Evolutionary conservation across 1,140 invertebrate genomes (phyloP).

Genomic region (Aphaenogaster rudis): DNA sequence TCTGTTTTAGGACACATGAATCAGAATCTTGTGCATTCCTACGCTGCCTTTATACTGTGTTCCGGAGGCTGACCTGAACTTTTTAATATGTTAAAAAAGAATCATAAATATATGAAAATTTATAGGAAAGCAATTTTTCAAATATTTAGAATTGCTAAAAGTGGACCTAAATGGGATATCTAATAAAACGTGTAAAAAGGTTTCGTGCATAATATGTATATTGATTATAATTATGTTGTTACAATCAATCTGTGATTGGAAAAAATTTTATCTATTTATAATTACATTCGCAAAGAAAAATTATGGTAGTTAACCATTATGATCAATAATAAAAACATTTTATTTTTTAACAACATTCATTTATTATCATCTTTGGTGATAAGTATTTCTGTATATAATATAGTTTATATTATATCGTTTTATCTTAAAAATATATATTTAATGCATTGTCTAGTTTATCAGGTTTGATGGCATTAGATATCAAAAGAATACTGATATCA

Average conservation of each 20-base stretch:
- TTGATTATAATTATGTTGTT: conserved; percentile 50
- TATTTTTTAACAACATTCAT: conserved; percentile 67
- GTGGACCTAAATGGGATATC: not conserved
- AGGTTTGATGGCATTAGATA: not conserved
- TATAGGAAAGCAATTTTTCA: conserved; percentile 30
- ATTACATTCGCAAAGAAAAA: conserved; percentile 45
- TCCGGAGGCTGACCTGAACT: conserved; percentile 54
- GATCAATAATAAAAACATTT: conserved; percentile 58
- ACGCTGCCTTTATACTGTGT: conserved; percentile 80
- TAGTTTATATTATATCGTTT: conserved; percentile 40
- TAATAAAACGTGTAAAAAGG: conserved; percentile 20
- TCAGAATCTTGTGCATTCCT: conserved; percentile 80
- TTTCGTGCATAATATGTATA: conserved; percentile 32
- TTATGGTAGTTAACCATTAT: conserved; percentile 7
- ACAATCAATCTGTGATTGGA: conserved; percentile 53
- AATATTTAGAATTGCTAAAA: conserved; percentile 30
- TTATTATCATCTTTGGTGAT: conserved; percentile 15
- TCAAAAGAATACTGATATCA: not conserved
- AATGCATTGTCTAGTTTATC: conserved; percentile 19
- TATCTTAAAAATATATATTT: conserved; percentile 8
- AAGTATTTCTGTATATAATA: not conserved
- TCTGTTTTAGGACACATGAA: conserved; percentile 65
- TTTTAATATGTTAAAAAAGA: conserved; percentile 51
- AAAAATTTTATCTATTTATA: conserved; percentile 48
- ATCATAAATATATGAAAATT: conserved; percentile 34